phyloP scores from a whole-genome alignment of 1,140 invertebrate species.

The Hyles euphorbiae region DNA sequence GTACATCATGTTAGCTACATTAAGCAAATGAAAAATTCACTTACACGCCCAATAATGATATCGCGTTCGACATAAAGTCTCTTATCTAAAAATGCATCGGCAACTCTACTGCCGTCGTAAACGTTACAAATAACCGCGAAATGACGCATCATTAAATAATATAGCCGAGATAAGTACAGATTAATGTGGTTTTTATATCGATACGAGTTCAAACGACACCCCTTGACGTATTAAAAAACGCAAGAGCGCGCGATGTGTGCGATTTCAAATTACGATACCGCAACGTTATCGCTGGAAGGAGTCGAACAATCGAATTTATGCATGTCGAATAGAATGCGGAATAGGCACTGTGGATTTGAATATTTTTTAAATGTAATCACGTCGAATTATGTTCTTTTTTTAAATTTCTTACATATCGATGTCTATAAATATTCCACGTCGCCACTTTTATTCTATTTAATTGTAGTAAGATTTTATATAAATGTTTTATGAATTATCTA shows the following conservation, averaged over 20 bases:
- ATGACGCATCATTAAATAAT: constrained; percentile 70
- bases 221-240: constrained; percentile 54
- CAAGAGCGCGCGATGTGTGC: constrained; percentile 42
- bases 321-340: no score
- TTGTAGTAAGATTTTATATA: no score
- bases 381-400: no score
- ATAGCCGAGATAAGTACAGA: constrained; percentile 65
- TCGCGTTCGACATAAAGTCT: constrained; percentile 24
- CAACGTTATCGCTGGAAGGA: constrained; percentile 18
- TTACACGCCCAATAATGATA: constrained; percentile 29
- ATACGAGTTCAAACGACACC: constrained; percentile 47
- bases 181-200: constrained; percentile 72
- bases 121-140: constrained; percentile 67
- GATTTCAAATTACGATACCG: constrained; percentile 40
- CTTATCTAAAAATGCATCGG: constrained; percentile 52
- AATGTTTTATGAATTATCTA: no score
- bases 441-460: no score
- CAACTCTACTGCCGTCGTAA: constrained; percentile 47
- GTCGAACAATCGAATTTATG: constrained; percentile 19
- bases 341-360: constrained; percentile 1
- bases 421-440: no score
- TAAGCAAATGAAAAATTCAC: constrained; percentile 19
- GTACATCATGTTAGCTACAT: no score
- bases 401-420: no score
- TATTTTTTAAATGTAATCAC: constrained; percentile 5